Base-by-base conservation (phyloP, 2,888 invertebrate species). In the Orchestes rusci region DNA sequence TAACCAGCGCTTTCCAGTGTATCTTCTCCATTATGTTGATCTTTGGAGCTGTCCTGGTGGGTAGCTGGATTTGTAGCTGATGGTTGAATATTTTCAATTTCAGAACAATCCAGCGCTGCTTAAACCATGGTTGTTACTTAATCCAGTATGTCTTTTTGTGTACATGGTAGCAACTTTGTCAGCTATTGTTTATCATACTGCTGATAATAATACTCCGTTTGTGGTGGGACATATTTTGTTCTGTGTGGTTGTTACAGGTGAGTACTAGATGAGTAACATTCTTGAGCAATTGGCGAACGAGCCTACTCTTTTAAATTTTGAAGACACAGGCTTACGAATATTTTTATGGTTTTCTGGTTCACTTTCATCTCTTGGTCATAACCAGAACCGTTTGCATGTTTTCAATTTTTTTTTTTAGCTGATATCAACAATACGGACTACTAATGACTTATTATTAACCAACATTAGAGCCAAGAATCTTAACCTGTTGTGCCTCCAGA, bases 11-110 rank as follows among this genome's bases (percentile, higher is more conserved):
- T 3, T 28, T 67, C 3, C 62, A 64, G 29, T 66, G 65, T 42
- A 38, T 63, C 27, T 63, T 67, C 42, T 67, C 68, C 1, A 63
- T 67, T 42, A 45, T 66, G 27, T 53, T 68, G 4, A 64, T 68
- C 39, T 67, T 66, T 44, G 67, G 61, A 45, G 65, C 66, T 20
- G 66, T 65, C 56, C 63, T 63, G 30, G 68, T 68, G 58, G 62
- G 66, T 60, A 42, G n/a, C n/a, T n/a, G n/a, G n/a, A n/a, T n/a
- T n/a, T n/a, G n/a, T n/a, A n/a, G n/a, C n/a, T n/a, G n/a, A n/a
- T n/a, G n/a, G n/a, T n/a, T n/a, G 15, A 34, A 2, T 3, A 8
- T 20, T 31, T 33, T 39, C 20, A 45, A 39, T 65, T 66, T 45
- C 49, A 68, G 68, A 67, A 65, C 56, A 60, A 63, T n/a, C 67